phyloP scores from a whole-genome alignment of 2,113 vertebrate species.

The Pseudolaguvia tuberculata region DNA sequence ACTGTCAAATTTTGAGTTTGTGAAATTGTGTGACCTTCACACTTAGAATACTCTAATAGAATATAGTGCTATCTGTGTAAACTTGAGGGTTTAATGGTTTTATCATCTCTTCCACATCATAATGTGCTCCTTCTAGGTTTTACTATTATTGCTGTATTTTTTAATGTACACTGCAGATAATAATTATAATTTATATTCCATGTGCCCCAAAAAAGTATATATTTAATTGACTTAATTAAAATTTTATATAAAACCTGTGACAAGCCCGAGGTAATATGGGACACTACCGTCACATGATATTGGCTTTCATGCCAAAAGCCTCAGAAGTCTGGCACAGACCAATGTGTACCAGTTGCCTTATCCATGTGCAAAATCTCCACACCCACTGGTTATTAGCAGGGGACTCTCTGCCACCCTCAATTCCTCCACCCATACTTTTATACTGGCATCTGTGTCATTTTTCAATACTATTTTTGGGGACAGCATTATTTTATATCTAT shows the following conservation, averaged over 20 bases:
- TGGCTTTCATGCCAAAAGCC: constrained; percentile 12
- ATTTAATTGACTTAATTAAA: too few relatives aligned
- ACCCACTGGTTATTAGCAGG: constrained; percentile 36
- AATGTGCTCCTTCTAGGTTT: not conserved
- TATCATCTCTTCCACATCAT: not conserved
- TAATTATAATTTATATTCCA: constrained; percentile 7
- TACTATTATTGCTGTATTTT: not conserved
- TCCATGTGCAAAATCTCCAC: constrained; percentile 31
- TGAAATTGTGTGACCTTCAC: constrained; percentile 1
- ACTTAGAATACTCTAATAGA: not conserved
- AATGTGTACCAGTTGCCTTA: constrained; percentile 31
- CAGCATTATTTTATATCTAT: not conserved
- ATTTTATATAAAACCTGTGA: not conserved
- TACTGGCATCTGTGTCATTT: constrained; percentile 27
- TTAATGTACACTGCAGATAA: too few relatives aligned
- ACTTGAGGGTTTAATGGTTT: not conserved
- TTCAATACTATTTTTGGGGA: constrained; percentile 10
- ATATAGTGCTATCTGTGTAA: not conserved
- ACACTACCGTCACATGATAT: constrained; percentile 6
- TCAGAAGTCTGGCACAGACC: constrained; percentile 27
- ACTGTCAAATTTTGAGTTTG: not conserved
- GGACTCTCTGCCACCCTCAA: constrained; percentile 13
- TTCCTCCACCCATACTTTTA: constrained; percentile 11
- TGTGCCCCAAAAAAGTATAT: too few relatives aligned
- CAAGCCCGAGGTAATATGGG: not conserved